Base-by-base conservation (phyloP, 1,140 invertebrate species). In the Drosophila bocki region DNA sequence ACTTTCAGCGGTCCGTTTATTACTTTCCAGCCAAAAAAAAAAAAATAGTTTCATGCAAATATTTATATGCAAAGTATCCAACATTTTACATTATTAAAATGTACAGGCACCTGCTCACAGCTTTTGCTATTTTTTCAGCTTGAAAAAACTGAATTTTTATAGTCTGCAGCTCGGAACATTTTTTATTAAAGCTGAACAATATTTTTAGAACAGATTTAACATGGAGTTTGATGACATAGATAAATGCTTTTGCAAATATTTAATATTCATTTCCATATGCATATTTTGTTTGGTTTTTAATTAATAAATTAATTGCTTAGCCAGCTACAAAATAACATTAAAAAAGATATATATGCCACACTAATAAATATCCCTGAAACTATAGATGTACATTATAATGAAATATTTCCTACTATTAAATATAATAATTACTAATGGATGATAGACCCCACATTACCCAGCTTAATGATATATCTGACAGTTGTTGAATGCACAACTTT, bases 61-160 rank as follows among this genome's bases (percentile, higher is more conserved):
- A 74, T 71, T 58, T 71, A 41, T 70, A 50, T 58, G 69, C 42
- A 71, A 48, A 48, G 51, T 51, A 19, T 17, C 33, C 50, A 71
- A 71, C 65, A 57, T 35, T 71, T 71, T 71, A 41, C 64, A 71
- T 69, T 70, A 70, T 70, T 70, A 70, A 70, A 70, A 70, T 15
- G 39, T 33, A 33, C 33, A 33, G 7, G 53, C 53, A 69, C 63
- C 37, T 69, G 67, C 32, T 54, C 22, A 1, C 61, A 13, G 37
- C 17, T 45, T 51, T 32, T 35, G 9, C 6, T 6, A 53, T 53
- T 48, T 58, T 68, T 50, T 42, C n/a, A 3, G 4, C 15, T n/a
- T 13, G 17, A 64, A 61, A 8, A 37, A 42, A 65, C 44, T 62
- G 22, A 62, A 62, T 65, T 65, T 64, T 62, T 26, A 64, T 60